A percentile compares a stretch with the other conserved stretches of the same genome.
Evolutionary conservation across 2,888 invertebrate genomes (phyloP).

Genomic region (Orthosia incerta): DNA sequence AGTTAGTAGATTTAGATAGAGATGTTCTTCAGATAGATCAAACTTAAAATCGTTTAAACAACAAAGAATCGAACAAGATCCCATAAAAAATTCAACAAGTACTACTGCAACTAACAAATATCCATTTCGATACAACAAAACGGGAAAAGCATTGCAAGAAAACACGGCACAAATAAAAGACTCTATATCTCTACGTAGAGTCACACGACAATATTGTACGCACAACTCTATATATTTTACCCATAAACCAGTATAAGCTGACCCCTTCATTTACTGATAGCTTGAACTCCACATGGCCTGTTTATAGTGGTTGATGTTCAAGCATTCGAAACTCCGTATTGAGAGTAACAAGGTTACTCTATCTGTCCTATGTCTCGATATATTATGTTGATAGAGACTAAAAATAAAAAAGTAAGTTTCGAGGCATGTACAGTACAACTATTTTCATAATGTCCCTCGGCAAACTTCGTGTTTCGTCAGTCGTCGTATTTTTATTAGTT

Average conservation of each 20-base stretch:
- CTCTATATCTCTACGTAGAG: constrained; percentile 23
- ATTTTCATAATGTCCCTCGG: too few species aligned
- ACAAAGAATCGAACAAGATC: not conserved
- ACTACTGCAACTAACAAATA: constrained; percentile 14
- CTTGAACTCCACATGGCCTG: not conserved
- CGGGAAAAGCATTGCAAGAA: constrained; percentile 43
- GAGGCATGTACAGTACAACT: constrained; percentile 20
- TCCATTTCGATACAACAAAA: constrained; percentile 34
- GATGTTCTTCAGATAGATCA: too few species aligned
- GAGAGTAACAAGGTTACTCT: constrained; percentile 57
- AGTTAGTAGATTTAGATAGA: too few species aligned
- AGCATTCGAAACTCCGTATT: constrained; percentile 45
- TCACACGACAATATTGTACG: constrained; percentile 46
- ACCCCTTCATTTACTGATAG: not conserved
- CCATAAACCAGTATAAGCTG: not conserved
- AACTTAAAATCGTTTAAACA: not conserved
- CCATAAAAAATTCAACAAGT: constrained; percentile 18
- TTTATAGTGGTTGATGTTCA: not conserved
- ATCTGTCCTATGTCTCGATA: constrained; percentile 52
- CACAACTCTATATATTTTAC: not conserved
- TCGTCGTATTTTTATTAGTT: too few species aligned
- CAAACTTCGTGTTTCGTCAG: too few species aligned
- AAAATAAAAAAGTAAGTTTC: constrained; percentile 66
- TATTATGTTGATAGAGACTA: constrained; percentile 58
- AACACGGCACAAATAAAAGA: constrained; percentile 38